Conservation (phyloP, 2,797 vertebrate species). For the Sebastes jordani region DNA sequence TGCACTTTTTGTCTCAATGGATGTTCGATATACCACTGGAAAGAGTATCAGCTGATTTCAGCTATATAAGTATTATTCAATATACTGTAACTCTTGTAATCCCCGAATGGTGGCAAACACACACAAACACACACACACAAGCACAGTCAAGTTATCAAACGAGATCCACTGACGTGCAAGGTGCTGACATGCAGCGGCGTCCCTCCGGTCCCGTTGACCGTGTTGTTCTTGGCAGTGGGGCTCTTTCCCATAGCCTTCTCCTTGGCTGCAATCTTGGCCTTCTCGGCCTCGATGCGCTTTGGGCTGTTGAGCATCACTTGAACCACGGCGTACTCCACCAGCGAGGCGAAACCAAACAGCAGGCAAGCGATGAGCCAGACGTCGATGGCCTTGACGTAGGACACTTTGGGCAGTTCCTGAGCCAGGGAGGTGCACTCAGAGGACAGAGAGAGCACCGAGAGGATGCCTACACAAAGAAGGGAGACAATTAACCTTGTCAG, state of each 20-base stretch:
- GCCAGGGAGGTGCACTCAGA: slow-evolving; percentile 98
- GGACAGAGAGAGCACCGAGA: slow-evolving; percentile 97
- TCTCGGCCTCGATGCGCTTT: slow-evolving; percentile 94
- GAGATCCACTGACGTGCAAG: slow-evolving; percentile 68
- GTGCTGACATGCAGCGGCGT: slow-evolving; percentile 97
- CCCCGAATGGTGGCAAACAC: neutral
- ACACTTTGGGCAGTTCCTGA: slow-evolving; percentile 96
- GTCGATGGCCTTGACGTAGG: slow-evolving; percentile 98
- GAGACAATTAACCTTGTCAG: slow-evolving; percentile 23
- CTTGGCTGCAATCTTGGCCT: slow-evolving; percentile 91
- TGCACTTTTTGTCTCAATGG: neutral
- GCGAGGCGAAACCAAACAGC: slow-evolving; percentile 96
- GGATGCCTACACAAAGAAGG: slow-evolving; percentile 86
- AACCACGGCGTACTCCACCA: slow-evolving; percentile 98
- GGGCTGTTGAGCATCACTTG: slow-evolving; percentile 99
- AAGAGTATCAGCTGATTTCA: neutral
- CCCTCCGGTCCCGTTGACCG: slow-evolving; percentile 92
- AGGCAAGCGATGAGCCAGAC: slow-evolving; percentile 99
- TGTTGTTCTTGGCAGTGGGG: slow-evolving; percentile 86
- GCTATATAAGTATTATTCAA: neutral
- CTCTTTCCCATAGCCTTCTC: slow-evolving; percentile 90
- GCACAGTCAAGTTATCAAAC: neutral
- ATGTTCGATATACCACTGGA: neutral
- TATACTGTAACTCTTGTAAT: neutral
- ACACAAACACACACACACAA: slow-evolving; percentile 11